Evolutionary conservation across 35 echinoderm and acorn worm genomes (phyloP), one percentile per base, ranked within the genome.

Genomic region (Ophiothrix spiculata): DNA sequence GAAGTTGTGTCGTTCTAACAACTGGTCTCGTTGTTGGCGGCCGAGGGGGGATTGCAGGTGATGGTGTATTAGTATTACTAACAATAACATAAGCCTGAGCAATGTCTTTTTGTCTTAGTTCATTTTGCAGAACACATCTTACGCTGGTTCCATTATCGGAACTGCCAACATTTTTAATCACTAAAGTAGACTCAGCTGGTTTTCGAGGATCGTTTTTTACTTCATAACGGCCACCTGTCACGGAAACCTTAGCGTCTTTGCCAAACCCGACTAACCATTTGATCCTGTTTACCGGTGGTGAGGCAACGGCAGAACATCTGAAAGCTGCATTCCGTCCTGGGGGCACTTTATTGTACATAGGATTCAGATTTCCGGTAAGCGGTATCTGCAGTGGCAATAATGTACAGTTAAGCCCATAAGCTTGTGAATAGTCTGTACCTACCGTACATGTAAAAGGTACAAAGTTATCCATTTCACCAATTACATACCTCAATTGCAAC

Each of bases 381-480:
- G 81, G 81, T 37, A 84, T 33, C 4, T 54, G 45, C 15, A 84
- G 54, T 21, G 81, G 81, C 23, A 37, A 36, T 19, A 64, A 21
- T 35, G 49, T 84, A 13, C 81, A 84, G 54, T 84, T 84, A 35
- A 84, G 54, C 19, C 54, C 54, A 29, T 84, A n/a, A 6, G 80
- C n/a, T 33, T 54, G 54, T 8, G 2, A 25, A 60, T 64, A 42
- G n/a, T 54, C 54, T 21, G 46, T 19, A 25, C 81, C 81, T 10
- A 84, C 81, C 0, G 63, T 54, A 60, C 81, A 84, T 32, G 81
- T 84, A 37, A 84, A 84, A 13, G 54, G 45, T 4, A 60, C 81
- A 37, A 64, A 84, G 54, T 84, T 84, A 37, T 84, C 81, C 12
- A 15, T 3, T 1, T 69, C 54, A 34, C 13, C 33, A 64, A 84